Percentiles rank a stretch among this genome's conserved stretches.
Evolutionary conservation across 2,113 vertebrate genomes (phyloP).

Genomic region (Tragelaphus imberbis): DNA sequence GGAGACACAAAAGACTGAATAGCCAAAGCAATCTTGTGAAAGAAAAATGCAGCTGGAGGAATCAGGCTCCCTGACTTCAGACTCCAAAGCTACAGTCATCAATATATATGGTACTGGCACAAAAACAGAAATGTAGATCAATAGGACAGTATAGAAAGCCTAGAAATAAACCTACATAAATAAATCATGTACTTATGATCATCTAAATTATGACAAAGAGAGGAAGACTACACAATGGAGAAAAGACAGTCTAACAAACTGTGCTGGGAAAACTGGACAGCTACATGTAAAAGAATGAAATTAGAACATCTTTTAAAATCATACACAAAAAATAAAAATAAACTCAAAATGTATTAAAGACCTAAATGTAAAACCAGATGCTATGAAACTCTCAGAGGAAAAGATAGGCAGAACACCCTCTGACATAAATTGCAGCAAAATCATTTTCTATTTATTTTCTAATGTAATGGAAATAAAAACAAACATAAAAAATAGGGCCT

Average conservation of each 20-base stretch:
- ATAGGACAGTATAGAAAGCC: neutral
- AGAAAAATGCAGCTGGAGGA: neutral
- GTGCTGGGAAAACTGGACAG: neutral
- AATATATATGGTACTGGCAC: neutral
- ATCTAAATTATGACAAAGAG: neutral
- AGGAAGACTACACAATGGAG: neutral
- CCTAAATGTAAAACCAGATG: neutral
- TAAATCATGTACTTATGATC: neutral
- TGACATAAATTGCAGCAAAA: neutral
- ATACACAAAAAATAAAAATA: neutral
- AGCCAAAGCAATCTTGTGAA: neutral
- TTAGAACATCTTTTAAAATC: neutral
- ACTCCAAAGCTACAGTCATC: neutral
- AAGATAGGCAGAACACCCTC: neutral
- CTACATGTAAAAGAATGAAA: neutral
- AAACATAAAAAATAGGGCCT: neutral
- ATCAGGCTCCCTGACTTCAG: neutral
- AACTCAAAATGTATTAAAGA: neutral
- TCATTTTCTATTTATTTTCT: neutral
- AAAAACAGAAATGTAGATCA: neutral
- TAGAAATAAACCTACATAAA: neutral
- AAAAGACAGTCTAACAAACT: neutral
- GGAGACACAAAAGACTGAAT: neutral
- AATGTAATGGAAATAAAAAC: neutral
- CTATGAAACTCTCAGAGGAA: neutral